Percentiles rank a stretch among this genome's conserved stretches.
phyloP scores from a whole-genome alignment of 2,113 vertebrate species.

The Potamarius usumacintae region DNA sequence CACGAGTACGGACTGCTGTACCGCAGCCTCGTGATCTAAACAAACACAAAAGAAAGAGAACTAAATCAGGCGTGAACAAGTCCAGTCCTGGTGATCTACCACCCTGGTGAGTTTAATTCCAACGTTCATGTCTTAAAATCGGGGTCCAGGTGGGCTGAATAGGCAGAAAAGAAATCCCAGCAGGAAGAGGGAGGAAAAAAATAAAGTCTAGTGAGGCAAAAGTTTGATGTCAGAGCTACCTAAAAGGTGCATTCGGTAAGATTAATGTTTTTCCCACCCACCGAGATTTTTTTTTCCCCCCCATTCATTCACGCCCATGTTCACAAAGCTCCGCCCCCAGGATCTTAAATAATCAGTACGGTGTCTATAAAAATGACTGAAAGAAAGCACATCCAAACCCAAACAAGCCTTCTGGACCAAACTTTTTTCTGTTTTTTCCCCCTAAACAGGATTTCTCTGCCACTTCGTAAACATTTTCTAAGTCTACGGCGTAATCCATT shows the following conservation, averaged over 20 bases:
- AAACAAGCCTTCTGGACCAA: too few species aligned
- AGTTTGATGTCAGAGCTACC: not conserved
- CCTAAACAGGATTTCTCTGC: too few species aligned
- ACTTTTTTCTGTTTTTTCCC: too few species aligned
- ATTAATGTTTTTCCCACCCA: too few species aligned
- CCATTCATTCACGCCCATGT: not conserved
- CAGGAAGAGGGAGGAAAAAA: not conserved
- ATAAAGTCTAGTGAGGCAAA: too few species aligned
- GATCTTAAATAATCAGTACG: not conserved
- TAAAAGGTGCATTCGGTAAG: not conserved
- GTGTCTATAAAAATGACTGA: too few species aligned
- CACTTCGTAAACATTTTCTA: too few species aligned
- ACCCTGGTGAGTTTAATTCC: not conserved
- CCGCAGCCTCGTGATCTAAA: conserved; percentile 72
- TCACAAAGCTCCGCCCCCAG: not conserved
- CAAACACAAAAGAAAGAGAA: not conserved
- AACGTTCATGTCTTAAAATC: not conserved
- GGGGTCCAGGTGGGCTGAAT: not conserved
- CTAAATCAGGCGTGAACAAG: not conserved
- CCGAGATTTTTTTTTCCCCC: too few species aligned
- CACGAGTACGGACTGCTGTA: conserved; percentile 78
- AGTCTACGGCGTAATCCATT: too few species aligned
- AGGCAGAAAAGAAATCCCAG: not conserved
- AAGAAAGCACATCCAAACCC: too few species aligned
- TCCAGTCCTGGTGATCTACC: not conserved